Conservation (phyloP, 1,140 invertebrate genomes). For the Zaprionus davidi region DNA sequence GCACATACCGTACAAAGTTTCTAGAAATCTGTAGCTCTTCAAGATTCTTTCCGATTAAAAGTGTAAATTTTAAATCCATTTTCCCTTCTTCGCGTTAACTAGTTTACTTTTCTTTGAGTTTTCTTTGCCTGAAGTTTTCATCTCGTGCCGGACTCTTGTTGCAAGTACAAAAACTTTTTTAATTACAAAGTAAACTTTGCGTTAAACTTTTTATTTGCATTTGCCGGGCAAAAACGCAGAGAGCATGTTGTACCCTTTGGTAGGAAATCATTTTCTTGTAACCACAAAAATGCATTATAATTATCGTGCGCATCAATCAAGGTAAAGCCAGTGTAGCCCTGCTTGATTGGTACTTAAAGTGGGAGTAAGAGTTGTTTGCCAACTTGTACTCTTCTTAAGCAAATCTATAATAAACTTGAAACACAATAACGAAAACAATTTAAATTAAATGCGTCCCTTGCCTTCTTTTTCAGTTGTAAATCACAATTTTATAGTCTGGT, state of each 20-base stretch:
- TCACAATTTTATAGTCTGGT: background rate
- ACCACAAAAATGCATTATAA: background rate
- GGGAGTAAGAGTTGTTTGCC: background rate
- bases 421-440: background rate
- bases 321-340: background rate
- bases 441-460: background rate
- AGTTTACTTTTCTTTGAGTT: background rate
- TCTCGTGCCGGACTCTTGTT: slow-evolving; percentile 5
- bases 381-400: background rate
- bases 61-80: slow-evolving; percentile 7
- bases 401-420: background rate
- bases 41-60: background rate
- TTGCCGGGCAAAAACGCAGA: background rate
- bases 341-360: too few species aligned
- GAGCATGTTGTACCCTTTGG: background rate
- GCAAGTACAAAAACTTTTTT: slow-evolving; percentile 24
- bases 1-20: background rate
- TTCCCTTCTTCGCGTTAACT: background rate
- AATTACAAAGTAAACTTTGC: slow-evolving; percentile 32
- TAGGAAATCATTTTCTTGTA: background rate
- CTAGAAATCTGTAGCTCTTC: background rate
- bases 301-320: background rate
- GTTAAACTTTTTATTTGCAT: slow-evolving; percentile 19
- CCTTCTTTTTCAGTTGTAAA: background rate
- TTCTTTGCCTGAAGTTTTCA: slow-evolving; percentile 11